Base-by-base conservation (phyloP, 2,113 vertebrate genomes). In the Scomber colias region DNA sequence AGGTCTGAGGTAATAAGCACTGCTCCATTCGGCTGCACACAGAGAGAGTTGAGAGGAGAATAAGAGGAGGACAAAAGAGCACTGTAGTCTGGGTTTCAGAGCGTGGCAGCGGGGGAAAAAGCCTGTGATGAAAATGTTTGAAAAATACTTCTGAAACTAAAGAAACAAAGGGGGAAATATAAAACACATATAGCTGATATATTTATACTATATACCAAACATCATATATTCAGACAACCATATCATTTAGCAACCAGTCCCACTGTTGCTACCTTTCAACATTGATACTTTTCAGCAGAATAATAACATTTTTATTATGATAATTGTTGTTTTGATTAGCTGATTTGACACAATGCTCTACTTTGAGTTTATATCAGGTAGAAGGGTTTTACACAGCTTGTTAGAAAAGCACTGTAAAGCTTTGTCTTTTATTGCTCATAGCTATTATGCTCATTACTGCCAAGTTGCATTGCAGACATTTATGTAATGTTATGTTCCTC, bases 1-100 rank as follows among this genome's bases (percentile, higher is more conserved):
- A 62, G 51, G 83, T 71, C 73, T 45, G 72, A 80, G 59, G 64
- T 81, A 82, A 86, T 74, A 81, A 64, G 55, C 63, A 31, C 40
- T 3, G 67, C 75, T 81, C 60, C 40, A 16, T 53, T 60, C 15
- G 35, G 74, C 69, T 61, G 62, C 75, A 84, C 75, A 46, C 44
- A 44, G 27, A 19, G 69, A 68, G 48, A 60, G 48, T 15, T 16
- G 51, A 86, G 31, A 66, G 72, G 8, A 51, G 30, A 10, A n/a
- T 6, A 10, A 13, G 57, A 59, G 21, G 54, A 77, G 64, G 57
- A 70, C 31, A 61, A 46, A 80, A 63, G 55, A 74, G 57, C 44
- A 45, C 31, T 60, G 49, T 6, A 31, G 17, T 11, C 16, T 65
- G 63, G 59, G 56, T 78, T 79, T 84, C 46, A 63, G 71, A 77